These are phyloP conservation scores for Trachelus iudaicus DNA, from an alignment of 2,888 invertebrate genomes.

Conservation along the genomic window DNA sequence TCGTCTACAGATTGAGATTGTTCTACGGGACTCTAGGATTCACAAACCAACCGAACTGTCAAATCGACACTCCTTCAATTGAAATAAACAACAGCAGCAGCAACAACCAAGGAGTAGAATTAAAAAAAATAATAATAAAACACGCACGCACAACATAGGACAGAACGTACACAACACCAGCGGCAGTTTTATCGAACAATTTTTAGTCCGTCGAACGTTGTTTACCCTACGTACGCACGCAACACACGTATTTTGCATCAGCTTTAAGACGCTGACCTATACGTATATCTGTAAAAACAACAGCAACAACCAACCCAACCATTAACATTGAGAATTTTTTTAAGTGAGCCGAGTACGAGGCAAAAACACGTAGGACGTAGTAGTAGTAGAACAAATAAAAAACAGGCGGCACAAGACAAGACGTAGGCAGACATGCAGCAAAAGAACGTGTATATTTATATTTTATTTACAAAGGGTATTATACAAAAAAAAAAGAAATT, in stretches of 20 bases:
- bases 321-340: conserved; percentile 46
- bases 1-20: conserved; percentile 61
- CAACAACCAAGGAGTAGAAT: conserved; percentile 35
- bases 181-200: conserved; percentile 58
- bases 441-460: conserved; percentile 49
- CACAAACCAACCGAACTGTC: conserved; percentile 58
- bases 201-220: conserved; percentile 26
- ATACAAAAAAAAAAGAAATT: conserved; percentile 40
- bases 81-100: conserved; percentile 21
- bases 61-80: conserved; percentile 59
- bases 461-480: conserved; percentile 58
- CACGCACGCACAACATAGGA: conserved; percentile 23
- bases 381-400: conserved; percentile 31
- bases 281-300: conserved; percentile 66
- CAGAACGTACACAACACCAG: conserved; percentile 39
- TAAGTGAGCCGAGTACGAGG: conserved; percentile 26
- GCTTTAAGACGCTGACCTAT: conserved; percentile 41
- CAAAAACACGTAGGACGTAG: conserved; percentile 27
- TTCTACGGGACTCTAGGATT: conserved; percentile 62
- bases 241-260: conserved; percentile 6
- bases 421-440: conserved; percentile 60
- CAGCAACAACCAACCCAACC: conserved; percentile 58
- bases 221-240: not conserved
- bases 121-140: conserved; percentile 39
- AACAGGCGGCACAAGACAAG: conserved; percentile 48